Evolutionary conservation across 2,888 invertebrate species (phyloP), one percentile per base, ranked within the genome.

Genomic region (Ametastegia equiseti): DNA sequence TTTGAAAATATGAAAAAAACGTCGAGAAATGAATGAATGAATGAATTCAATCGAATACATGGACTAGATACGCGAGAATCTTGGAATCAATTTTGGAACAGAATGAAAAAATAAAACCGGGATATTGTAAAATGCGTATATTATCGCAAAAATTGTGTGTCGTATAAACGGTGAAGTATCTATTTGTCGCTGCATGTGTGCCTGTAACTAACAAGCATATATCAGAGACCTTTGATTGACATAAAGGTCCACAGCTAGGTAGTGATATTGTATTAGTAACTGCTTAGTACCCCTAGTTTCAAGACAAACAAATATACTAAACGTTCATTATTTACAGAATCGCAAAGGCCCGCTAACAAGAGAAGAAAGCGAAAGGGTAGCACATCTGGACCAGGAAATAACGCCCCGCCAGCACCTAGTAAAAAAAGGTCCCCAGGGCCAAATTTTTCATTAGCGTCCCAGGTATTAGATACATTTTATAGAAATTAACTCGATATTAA

Each of bases 351-450:
- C 84, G 96, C 98, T 81, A 98, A 97, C 92, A 99, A 99, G 93
- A 94, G 99, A 87, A 96, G 98, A 94, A 99, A 99, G 95, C 95
- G 98, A 92, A 99, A 99, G 94, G 97, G 97, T 81, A 97, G 98
- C 88, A 94, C 96, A 85, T 97, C 97, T 11, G 97, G 97, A 54
- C 97, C 97, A 81, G 95, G 95, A 73, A 97, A 96, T 93, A 96
- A 94, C 83, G 96, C 97, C 83, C 96, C 97, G 57, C 97, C 97
- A 84, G 96, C 96, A 84, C 96, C 97, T 86, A 97, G 97, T 93
- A 98, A 98, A 94, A 98, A 98, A 91, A 94, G 98, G 90, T 98
- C 98, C 65, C 98, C 98, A 83, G 98, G 98, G 91, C 98, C 98
- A 89, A 98, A 97, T 93, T 98, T 98, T 93, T 97, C 97, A 86